phyloP scores from a whole-genome alignment of 2,888 invertebrate species.

The Microctonus aethiopoides region DNA sequence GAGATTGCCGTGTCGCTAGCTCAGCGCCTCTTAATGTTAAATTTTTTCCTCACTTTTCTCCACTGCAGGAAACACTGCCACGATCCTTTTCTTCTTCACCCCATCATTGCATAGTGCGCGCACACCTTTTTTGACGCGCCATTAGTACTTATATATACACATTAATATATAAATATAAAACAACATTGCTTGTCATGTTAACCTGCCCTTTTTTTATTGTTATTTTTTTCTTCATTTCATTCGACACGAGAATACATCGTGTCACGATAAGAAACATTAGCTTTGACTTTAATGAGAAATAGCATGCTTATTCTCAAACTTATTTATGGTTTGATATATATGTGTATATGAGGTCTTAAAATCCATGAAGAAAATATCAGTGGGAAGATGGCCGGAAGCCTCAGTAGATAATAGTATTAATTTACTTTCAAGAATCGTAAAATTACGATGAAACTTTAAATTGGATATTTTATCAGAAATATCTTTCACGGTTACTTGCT shows the following conservation, averaged over 20 bases:
- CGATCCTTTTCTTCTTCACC: neutral
- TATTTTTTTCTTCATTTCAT: neutral
- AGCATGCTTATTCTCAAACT: constrained; percentile 60
- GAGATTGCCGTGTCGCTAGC: constrained; percentile 61
- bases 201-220: neutral
- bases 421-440: constrained; percentile 65
- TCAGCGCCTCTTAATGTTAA: constrained; percentile 61
- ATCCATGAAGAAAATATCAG: constrained; percentile 15
- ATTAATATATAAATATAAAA: neutral
- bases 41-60: constrained; percentile 47
- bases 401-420: constrained; percentile 62
- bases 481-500: constrained; percentile 37
- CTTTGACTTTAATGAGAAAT: constrained; percentile 54
- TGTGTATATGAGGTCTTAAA: neutral
- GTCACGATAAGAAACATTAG: constrained; percentile 31
- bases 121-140: constrained; percentile 17
- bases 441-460: constrained; percentile 59
- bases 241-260: constrained; percentile 24
- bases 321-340: constrained; percentile 35
- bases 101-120: neutral
- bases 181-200: neutral
- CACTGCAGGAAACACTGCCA: constrained; percentile 7
- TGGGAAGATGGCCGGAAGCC: constrained; percentile 34
- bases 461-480: constrained; percentile 43
- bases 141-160: constrained; percentile 10